phyloP scores from a whole-genome alignment of 2,797 vertebrate species.

The Uromys caudimaculatus region DNA sequence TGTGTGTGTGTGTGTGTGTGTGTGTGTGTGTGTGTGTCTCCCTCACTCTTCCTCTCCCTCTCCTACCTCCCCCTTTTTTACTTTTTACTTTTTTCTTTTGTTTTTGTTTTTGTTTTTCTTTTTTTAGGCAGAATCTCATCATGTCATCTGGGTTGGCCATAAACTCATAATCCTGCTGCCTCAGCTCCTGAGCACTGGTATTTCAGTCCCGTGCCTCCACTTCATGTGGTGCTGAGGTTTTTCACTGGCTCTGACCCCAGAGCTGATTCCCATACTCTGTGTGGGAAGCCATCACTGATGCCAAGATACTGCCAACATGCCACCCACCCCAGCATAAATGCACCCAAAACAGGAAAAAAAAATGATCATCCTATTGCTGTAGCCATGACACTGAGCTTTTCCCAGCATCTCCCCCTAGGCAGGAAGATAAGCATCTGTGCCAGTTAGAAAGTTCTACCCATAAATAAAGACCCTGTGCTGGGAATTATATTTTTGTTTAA shows the following conservation, averaged over 20 bases:
- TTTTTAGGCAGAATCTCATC: background rate
- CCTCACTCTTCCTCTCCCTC: background rate
- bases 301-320: background rate
- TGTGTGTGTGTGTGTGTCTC: no score
- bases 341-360: background rate
- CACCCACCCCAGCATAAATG: background rate
- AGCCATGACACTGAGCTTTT: background rate
- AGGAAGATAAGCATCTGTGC: background rate
- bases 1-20: background rate
- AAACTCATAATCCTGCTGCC: background rate
- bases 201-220: background rate
- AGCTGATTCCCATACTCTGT: background rate
- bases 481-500: conserved; percentile 19
- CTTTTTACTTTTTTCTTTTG: background rate
- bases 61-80: background rate
- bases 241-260: background rate
- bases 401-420: background rate
- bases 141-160: background rate
- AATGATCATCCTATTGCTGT: background rate
- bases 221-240: background rate
- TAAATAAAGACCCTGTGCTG: conserved; percentile 15
- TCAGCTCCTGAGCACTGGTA: background rate
- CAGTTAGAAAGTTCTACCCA: background rate
- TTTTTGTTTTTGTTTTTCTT: background rate
- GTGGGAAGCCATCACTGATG: background rate